A percentile compares a stretch with the other conserved stretches of the same genome.
These are phyloP conservation scores for Gryllus bimaculatus DNA, from an alignment of 1,140 invertebrate species.

Conservation along the genomic window DNA sequence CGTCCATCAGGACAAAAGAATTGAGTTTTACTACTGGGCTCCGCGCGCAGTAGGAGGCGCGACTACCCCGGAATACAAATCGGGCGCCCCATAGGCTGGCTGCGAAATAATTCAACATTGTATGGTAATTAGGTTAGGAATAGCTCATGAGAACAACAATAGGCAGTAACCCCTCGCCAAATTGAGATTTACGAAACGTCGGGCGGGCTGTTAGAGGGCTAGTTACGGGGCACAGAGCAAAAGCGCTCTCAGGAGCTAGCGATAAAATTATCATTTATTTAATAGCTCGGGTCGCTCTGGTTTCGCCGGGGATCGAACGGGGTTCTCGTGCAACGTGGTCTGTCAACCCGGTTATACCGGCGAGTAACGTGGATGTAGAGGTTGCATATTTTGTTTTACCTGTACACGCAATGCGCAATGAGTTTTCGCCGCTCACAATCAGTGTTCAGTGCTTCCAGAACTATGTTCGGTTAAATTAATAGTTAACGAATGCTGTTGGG, in stretches of 20 bases:
- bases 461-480: no score
- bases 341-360: no score
- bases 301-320: no score
- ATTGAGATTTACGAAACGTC: not conserved
- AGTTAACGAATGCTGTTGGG: no score
- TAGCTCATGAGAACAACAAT: not conserved
- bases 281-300: no score
- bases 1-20: not conserved
- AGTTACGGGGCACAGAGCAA: not conserved
- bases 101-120: not conserved
- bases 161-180: not conserved
- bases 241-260: not conserved
- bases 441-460: no score
- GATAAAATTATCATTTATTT: not conserved
- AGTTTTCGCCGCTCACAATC: no score
- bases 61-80: not conserved
- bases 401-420: no score
- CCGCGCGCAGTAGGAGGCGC: not conserved
- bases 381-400: no score
- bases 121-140: constrained; percentile 5
- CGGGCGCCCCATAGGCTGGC: not conserved
- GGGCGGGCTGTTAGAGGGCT: not conserved
- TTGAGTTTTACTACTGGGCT: not conserved
- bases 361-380: no score
- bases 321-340: no score